Evolutionary conservation across 2,113 vertebrate species (phyloP).

Genomic region (Caracal caracal): DNA sequence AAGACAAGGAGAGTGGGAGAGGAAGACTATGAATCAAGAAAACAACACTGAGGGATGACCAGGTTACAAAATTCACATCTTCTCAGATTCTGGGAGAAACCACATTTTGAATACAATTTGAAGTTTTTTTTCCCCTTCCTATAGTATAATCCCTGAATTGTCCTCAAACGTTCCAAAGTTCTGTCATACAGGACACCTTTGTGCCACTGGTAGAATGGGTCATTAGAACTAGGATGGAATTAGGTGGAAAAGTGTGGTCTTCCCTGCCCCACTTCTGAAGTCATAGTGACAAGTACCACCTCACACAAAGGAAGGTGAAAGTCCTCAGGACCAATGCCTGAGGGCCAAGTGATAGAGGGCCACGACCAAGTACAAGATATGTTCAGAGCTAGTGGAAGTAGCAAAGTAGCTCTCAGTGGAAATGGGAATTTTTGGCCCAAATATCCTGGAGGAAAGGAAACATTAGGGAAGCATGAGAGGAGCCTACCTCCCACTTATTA

Average conservation of each 20-base stretch:
- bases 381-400: not conserved
- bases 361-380: not conserved
- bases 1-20: not conserved
- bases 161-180: not conserved
- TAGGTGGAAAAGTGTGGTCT: not conserved
- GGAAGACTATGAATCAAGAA: not conserved
- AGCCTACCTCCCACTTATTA: not conserved
- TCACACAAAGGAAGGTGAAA: not conserved
- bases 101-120: not conserved
- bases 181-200: not conserved
- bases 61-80: not conserved
- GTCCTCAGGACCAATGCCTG: no score
- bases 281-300: not conserved
- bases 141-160: not conserved
- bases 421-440: not conserved
- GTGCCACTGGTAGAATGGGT: not conserved
- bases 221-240: not conserved
- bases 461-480: not conserved
- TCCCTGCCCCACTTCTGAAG: not conserved
- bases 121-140: not conserved
- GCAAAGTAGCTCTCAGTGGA: not conserved
- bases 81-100: not conserved
- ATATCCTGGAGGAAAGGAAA: not conserved
- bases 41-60: not conserved
- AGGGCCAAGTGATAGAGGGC: not conserved